Percentiles rank a stretch among this genome's conserved stretches.
Conservation (phyloP, 2,797 vertebrate genomes). For the Pseudopleuronectes americanus region DNA sequence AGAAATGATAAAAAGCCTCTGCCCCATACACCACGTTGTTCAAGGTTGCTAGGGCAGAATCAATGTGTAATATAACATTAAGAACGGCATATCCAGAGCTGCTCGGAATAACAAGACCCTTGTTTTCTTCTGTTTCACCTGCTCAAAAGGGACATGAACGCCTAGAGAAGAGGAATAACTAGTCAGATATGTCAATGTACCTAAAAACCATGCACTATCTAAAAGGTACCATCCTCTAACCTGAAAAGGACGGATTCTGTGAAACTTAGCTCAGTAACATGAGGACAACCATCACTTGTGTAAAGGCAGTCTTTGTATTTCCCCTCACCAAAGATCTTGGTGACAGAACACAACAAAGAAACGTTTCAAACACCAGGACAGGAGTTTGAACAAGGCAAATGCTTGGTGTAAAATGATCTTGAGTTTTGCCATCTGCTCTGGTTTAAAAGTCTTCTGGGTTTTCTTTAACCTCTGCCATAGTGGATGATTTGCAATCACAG, state of each 20-base stretch:
- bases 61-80: background rate
- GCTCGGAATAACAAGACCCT: conserved; percentile 14
- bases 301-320: too few relatives aligned
- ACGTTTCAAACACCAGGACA: conserved; percentile 28
- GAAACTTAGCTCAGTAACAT: background rate
- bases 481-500: background rate
- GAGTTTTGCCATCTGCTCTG: conserved; percentile 1
- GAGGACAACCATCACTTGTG: background rate
- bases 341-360: conserved; percentile 39
- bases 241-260: conserved; percentile 5
- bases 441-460: conserved; percentile 6
- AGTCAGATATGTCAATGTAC: too few relatives aligned
- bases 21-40: background rate
- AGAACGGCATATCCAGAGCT: background rate
- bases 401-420: conserved; percentile 34
- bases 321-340: conserved; percentile 2
- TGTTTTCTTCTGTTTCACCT: conserved; percentile 8
- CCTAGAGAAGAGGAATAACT: background rate
- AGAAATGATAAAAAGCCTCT: background rate
- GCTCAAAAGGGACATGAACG: background rate
- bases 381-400: conserved; percentile 7
- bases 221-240: background rate
- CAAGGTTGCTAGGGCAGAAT: background rate
- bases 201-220: too few relatives aligned
- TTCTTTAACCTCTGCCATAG: conserved; percentile 1